A percentile compares a stretch with the other conserved stretches of the same genome.
Conservation (phyloP, 2,797 vertebrate genomes). For the Sebastes minor region DNA sequence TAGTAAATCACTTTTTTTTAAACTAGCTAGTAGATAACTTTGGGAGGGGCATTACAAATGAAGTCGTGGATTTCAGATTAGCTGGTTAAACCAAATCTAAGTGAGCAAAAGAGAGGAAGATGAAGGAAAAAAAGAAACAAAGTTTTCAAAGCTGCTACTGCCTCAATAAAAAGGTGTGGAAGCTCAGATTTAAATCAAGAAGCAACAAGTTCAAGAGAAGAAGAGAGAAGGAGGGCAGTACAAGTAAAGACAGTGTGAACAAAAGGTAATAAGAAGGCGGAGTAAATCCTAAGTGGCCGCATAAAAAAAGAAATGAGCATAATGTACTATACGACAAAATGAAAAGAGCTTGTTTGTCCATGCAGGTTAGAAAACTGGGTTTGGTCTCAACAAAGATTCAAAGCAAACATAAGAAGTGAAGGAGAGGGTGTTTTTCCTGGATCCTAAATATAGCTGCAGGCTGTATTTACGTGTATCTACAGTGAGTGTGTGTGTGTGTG, state of each 20-base stretch:
- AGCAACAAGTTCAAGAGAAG: background rate
- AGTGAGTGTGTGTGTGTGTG: background rate
- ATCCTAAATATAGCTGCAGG: conserved; percentile 55
- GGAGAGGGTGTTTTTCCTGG: conserved; percentile 26
- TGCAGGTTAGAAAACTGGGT: conserved; percentile 31
- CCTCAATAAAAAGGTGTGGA: background rate
- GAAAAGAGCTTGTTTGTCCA: conserved; percentile 25
- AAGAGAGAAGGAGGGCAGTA: background rate
- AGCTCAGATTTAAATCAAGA: background rate
- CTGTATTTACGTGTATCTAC: conserved; percentile 32
- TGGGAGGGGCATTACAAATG: background rate
- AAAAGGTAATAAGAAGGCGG: background rate
- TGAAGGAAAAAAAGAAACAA: background rate
- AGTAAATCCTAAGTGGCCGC: background rate
- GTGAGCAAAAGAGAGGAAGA: background rate
- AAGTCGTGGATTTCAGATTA: background rate
- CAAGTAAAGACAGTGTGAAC: background rate
- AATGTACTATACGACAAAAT: background rate
- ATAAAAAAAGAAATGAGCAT: background rate
- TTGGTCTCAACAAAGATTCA: conserved; percentile 37
- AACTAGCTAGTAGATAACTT: background rate
- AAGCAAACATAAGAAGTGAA: conserved; percentile 38
- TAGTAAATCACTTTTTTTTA: background rate
- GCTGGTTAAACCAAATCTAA: background rate
- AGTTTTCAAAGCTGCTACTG: background rate